Evolutionary conservation across 2,888 invertebrate species (phyloP).

Genomic region (Oscheius sp.): DNA sequence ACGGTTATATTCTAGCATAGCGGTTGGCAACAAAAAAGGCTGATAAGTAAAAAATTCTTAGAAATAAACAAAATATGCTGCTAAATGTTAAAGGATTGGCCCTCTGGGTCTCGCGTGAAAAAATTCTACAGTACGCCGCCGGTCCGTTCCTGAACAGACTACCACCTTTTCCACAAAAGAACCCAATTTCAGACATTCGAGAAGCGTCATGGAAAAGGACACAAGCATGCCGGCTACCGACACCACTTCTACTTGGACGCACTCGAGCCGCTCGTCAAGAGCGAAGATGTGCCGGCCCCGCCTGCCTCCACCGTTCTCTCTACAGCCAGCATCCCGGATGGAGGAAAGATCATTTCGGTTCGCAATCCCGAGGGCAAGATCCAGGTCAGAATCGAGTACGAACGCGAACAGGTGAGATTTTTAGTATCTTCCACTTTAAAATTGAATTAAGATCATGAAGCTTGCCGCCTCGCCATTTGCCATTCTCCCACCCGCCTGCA

Average conservation of each 20-base stretch:
- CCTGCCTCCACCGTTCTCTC: conserved; percentile 25
- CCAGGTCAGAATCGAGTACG: conserved; percentile 32
- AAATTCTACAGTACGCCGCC: neutral
- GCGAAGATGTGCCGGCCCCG: conserved; percentile 12
- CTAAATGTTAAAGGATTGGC: too few species aligned
- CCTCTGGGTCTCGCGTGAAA: too few species aligned
- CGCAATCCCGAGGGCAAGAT: conserved; percentile 20
- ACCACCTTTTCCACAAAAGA: neutral
- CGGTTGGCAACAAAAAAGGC: too few species aligned
- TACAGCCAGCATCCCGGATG: conserved; percentile 17
- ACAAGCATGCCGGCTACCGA: too few species aligned
- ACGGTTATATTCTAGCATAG: too few species aligned
- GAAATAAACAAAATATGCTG: too few species aligned
- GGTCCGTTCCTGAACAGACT: neutral
- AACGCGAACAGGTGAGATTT: conserved; percentile 20
- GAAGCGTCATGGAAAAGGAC: neutral
- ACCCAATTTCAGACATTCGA: neutral
- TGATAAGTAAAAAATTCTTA: too few species aligned
- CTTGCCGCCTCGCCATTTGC: conserved; percentile 30
- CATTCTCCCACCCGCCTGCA: conserved; percentile 30
- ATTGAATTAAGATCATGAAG: conserved; percentile 1
- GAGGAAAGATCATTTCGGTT: conserved; percentile 28
- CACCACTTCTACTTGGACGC: neutral
- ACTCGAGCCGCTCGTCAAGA: conserved; percentile 7
- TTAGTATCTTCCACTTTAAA: neutral